These are phyloP conservation scores for Acronicta psi DNA, from an alignment of 2,888 invertebrate genomes.

Conservation along the genomic window DNA sequence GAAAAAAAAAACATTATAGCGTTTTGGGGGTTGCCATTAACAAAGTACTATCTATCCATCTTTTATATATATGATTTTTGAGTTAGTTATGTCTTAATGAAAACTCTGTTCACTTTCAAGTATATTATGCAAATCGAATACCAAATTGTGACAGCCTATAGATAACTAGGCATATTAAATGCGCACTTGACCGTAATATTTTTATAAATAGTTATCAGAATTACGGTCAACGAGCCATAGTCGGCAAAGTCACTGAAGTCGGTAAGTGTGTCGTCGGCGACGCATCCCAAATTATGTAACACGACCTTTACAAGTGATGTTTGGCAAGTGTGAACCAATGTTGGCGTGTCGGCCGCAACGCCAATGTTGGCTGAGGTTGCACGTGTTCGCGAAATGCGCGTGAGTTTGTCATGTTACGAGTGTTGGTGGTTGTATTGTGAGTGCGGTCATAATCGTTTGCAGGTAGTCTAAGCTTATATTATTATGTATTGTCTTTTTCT, in stretches of 20 bases:
- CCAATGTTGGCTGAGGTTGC: slow-evolving; percentile 46
- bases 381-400: slow-evolving; percentile 19
- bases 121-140: no score
- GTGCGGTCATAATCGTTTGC: not conserved
- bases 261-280: slow-evolving; percentile 43
- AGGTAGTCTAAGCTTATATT: no score
- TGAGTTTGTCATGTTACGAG: not conserved
- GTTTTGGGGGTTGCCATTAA: no score
- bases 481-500: no score
- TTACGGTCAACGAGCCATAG: slow-evolving; percentile 48
- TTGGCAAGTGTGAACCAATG: slow-evolving; percentile 40
- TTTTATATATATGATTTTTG: no score
- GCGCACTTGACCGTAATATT: slow-evolving; percentile 55
- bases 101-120: no score
- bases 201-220: slow-evolving; percentile 34
- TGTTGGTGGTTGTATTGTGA: not conserved
- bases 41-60: no score
- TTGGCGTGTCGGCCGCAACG: slow-evolving; percentile 33
- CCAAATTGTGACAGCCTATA: no score
- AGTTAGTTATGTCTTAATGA: no score
- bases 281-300: slow-evolving; percentile 55
- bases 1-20: no score
- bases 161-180: slow-evolving; percentile 11
- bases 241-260: slow-evolving; percentile 34
- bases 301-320: slow-evolving; percentile 47